Conservation (phyloP, 2,113 vertebrate species). For the Rattus rattus region DNA sequence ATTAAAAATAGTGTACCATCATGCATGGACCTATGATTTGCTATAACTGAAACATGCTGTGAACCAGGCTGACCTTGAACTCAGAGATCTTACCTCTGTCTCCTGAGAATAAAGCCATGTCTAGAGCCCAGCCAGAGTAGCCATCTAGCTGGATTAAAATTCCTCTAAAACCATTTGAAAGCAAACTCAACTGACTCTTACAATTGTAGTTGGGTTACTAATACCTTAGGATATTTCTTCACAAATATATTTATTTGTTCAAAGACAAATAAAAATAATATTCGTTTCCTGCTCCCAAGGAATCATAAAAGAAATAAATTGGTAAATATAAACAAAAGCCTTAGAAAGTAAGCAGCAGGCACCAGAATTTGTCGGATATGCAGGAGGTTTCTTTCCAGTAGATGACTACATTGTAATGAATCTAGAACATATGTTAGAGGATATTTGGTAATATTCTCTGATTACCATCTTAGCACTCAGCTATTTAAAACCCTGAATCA, state of each 20-base stretch:
- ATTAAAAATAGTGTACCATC: too few relatives aligned
- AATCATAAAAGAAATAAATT: background rate
- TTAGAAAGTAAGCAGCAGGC: background rate
- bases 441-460: slow-evolving; percentile 27
- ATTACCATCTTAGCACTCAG: background rate
- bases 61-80: too few relatives aligned
- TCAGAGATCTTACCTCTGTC: too few relatives aligned
- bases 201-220: background rate
- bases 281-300: background rate
- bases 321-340: background rate
- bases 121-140: too few relatives aligned
- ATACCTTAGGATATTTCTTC: background rate
- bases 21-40: too few relatives aligned
- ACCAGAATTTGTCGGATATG: background rate
- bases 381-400: background rate
- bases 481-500: slow-evolving; percentile 57
- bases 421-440: background rate
- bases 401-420: background rate
- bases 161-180: background rate
- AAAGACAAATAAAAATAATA: background rate
- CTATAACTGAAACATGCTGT: too few relatives aligned
- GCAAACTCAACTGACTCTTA: background rate
- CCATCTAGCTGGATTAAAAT: too few relatives aligned
- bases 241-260: too few relatives aligned
- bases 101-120: too few relatives aligned